Base-by-base conservation (phyloP, 2,797 vertebrate species). In the Macroramphosus scolopax region DNA sequence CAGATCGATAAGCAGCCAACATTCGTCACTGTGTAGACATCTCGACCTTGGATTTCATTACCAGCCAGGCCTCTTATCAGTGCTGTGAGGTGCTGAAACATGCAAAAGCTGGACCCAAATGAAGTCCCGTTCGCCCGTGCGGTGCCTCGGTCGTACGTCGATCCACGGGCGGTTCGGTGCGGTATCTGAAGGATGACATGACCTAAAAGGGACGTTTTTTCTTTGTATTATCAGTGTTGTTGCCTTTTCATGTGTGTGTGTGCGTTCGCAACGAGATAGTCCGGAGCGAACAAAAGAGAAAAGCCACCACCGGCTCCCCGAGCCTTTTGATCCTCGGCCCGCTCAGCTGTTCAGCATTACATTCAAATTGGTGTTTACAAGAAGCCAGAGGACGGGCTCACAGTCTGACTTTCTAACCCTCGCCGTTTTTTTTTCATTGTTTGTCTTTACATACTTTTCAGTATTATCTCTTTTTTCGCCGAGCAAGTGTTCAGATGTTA, bases 341-440 rank as follows among this genome's bases (percentile, higher is more conserved):
- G 69, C 67, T 87, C 88, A 88, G 86, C 81, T 89, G 89, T 86
- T 88, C 70, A 79, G 57, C 83, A 86, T 89, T 87, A 87, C 64
- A 73, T 78, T 82, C 54, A 83, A 85, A 88, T 88, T 71, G 72
- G 70, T 87, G 88, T 91, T 91, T 89, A 89, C 87, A 87, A 87
- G 81, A 86, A 78, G 72, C 73, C 63, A 58, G 72, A 75, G 67
- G 78, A 83, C 38, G 76, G 59, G 73, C 81, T 75, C 71, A 69
- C 75, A 61, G 51, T 78, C 65, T 59, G 53, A 83, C 68, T 85
- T 56, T 60, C 63, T 68, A 59, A 60, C 40, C 58, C 37, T 40
- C 1, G 1, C 5, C 25, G 6, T 2, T 6, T 26, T 12, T 5
- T 47, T 41, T 35, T 53, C 47, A 24, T 12, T 40, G 38, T 70